Conservation (phyloP, 1,140 invertebrate genomes). For the Drosophila bifasciata region DNA sequence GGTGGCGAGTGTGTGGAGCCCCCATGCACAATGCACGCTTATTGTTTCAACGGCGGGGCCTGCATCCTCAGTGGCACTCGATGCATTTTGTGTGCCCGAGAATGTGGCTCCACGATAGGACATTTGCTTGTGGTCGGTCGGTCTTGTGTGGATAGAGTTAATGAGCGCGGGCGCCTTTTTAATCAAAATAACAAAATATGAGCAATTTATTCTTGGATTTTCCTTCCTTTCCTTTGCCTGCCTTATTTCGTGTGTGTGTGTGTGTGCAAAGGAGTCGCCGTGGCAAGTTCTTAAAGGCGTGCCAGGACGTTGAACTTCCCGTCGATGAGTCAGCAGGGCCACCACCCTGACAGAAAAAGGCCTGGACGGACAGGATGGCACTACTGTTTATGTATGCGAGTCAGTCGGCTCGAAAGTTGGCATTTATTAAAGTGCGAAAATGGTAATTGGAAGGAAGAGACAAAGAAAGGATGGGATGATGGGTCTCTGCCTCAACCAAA, state of each 20-base stretch:
- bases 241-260: not conserved
- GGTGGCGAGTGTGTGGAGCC: not conserved
- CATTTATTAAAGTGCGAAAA: conserved; percentile 59
- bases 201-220: conserved; percentile 52
- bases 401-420: conserved; percentile 35
- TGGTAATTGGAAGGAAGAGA: conserved; percentile 33
- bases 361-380: conserved; percentile 35
- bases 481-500: not conserved
- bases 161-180: conserved; percentile 61
- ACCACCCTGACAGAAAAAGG: conserved; percentile 48
- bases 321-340: conserved; percentile 25
- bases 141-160: conserved; percentile 38
- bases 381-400: conserved; percentile 37
- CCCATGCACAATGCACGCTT: conserved; percentile 51
- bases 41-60: conserved; percentile 50
- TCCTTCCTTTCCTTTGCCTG: conserved; percentile 35
- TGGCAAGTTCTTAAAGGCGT: conserved; percentile 45
- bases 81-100: conserved; percentile 44
- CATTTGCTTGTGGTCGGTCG: conserved; percentile 37
- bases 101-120: conserved; percentile 31
- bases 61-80: conserved; percentile 31
- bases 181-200: conserved; percentile 63
- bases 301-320: conserved; percentile 52
- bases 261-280: conserved; percentile 48
- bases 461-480: not conserved